Percentiles rank a stretch among this genome's conserved stretches.
Evolutionary conservation across 2,113 vertebrate genomes (phyloP).

Genomic region (Oreocharis arfaki): DNA sequence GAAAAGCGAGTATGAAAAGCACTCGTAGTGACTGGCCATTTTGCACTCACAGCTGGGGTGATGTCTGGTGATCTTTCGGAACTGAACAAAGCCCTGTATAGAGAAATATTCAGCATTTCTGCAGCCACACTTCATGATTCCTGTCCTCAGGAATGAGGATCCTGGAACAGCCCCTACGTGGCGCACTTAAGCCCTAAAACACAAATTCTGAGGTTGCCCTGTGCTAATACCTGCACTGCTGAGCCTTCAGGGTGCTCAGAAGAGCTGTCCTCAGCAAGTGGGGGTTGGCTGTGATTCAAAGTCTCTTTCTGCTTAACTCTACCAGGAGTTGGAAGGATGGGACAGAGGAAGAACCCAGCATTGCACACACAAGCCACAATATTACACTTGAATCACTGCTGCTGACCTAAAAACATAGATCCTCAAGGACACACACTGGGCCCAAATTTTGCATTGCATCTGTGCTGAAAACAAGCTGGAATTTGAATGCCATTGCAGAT

Average conservation of each 20-base stretch:
- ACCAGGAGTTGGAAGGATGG: fast-evolving
- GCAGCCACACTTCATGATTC: not conserved
- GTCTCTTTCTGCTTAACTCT: not conserved
- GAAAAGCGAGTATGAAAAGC: not conserved
- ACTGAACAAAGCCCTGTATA: not conserved
- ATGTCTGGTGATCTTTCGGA: not conserved
- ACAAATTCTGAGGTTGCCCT: not conserved
- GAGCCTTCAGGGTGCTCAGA: not conserved
- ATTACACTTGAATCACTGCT: not conserved
- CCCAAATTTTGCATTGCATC: not conserved
- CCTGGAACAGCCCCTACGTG: fast-evolving
- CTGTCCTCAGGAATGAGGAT: not conserved
- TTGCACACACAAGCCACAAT: not conserved
- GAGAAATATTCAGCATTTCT: not conserved
- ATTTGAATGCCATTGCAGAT: not conserved
- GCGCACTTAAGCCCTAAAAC: not conserved
- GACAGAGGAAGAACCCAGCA: not conserved
- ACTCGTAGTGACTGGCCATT: not conserved
- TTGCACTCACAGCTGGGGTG: not conserved
- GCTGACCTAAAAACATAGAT: not conserved
- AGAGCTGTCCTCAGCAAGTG: not conserved
- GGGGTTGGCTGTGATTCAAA: not conserved
- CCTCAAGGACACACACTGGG: not conserved
- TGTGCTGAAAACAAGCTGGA: not conserved
- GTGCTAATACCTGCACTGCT: no score